Evolutionary conservation across 2,888 invertebrate genomes (phyloP).

Genomic region (Autographa gamma): DNA sequence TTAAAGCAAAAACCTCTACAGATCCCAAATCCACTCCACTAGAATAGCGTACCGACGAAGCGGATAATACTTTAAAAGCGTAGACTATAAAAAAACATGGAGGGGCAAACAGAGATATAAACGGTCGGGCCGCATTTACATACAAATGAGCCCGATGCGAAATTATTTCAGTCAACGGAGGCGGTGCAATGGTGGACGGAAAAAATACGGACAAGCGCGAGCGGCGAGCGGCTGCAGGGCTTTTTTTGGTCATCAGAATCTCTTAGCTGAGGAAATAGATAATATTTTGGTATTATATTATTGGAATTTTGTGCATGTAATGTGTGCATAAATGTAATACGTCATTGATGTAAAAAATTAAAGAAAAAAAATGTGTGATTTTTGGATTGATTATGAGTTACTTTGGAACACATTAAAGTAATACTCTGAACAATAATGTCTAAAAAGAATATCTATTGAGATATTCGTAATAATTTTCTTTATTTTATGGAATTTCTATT

Average conservation of each 20-base stretch:
- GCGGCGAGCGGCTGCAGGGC: conserved; percentile 21
- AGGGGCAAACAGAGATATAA: conserved; percentile 82
- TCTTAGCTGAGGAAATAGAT: not conserved
- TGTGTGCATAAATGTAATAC: no score
- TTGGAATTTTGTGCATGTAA: not conserved
- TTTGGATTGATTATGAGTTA: no score
- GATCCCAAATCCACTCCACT: conserved; percentile 48
- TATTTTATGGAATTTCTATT: not conserved
- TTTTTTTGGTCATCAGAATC: conserved; percentile 26
- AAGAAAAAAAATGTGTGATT: no score
- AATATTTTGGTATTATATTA: not conserved
- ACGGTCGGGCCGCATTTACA: conserved; percentile 79
- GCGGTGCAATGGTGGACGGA: conserved; percentile 64
- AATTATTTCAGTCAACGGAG: conserved; percentile 74
- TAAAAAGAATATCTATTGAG: no score
- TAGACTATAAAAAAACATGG: conserved; percentile 74
- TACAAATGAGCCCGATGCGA: conserved; percentile 81
- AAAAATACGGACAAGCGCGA: conserved; percentile 61
- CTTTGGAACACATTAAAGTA: no score
- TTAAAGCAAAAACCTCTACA: conserved; percentile 52
- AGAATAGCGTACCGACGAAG: conserved; percentile 52
- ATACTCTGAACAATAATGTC: no score
- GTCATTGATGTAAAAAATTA: no score
- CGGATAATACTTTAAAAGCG: conserved; percentile 67
- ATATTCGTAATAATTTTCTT: no score